These are phyloP conservation scores for Brachyopa scutellaris DNA, from an alignment of 2,888 invertebrate genomes.

Conservation along the genomic window DNA sequence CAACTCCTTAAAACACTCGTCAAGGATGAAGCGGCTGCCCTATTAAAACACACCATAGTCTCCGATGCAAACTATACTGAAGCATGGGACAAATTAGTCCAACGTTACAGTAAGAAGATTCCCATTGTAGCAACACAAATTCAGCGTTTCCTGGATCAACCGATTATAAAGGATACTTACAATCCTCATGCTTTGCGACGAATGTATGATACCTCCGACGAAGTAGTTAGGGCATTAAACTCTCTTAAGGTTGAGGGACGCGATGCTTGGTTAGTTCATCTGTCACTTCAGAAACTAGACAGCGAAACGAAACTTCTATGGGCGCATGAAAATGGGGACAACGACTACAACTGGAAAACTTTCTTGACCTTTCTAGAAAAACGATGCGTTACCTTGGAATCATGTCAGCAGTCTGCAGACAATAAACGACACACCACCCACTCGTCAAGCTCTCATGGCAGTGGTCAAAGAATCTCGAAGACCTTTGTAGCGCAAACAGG, in stretches of 20 bases:
- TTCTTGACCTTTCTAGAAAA: neutral
- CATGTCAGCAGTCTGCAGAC: neutral
- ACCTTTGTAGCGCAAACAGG: neutral
- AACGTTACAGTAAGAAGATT: neutral
- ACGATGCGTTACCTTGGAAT: slow-evolving; percentile 2
- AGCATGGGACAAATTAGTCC: neutral
- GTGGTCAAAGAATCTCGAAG: neutral
- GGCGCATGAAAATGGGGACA: neutral
- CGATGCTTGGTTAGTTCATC: slow-evolving; percentile 14
- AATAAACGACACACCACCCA: neutral
- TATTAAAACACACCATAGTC: neutral
- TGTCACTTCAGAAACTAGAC: neutral
- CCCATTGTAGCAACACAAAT: neutral
- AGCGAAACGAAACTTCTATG: neutral
- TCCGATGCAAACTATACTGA: neutral
- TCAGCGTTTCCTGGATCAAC: neutral
- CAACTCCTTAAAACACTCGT: neutral
- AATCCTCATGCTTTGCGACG: neutral
- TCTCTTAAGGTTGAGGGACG: neutral
- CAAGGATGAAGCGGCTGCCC: neutral
- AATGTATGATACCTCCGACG: slow-evolving; percentile 4
- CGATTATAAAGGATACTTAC: neutral
- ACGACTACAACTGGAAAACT: neutral
- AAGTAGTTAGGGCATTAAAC: neutral
- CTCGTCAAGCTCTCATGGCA: neutral